phyloP scores from a whole-genome alignment of 1,140 invertebrate species.

The Danaus plexippus region DNA sequence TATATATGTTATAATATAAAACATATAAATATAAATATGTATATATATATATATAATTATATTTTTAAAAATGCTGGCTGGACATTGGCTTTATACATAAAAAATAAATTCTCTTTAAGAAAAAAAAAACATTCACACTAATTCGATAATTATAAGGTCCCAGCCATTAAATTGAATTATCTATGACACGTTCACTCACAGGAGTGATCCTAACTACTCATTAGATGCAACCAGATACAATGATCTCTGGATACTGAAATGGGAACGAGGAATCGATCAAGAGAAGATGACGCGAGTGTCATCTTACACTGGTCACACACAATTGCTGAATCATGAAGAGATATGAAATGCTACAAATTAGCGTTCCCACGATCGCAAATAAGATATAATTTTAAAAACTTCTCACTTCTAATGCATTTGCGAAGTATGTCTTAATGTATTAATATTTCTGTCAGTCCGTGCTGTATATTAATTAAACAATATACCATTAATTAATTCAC shows the following conservation, averaged over 20 bases:
- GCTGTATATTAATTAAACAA: constrained; percentile 32
- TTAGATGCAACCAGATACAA: constrained; percentile 43
- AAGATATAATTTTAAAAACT: constrained; percentile 29
- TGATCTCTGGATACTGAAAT: constrained; percentile 1
- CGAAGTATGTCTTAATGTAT: too few species aligned
- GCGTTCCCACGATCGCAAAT: constrained; percentile 64
- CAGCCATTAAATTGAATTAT: constrained; percentile 64
- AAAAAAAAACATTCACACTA: constrained; percentile 27
- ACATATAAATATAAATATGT: too few species aligned
- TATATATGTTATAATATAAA: too few species aligned
- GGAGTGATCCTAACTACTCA: constrained; percentile 61
- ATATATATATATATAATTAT: too few species aligned
- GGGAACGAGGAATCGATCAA: constrained; percentile 4
- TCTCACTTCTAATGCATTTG: too few species aligned
- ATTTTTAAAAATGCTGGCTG: too few species aligned
- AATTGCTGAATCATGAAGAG: constrained; percentile 46
- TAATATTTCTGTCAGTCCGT: too few species aligned
- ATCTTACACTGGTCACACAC: constrained; percentile 31
- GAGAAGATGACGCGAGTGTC: constrained; percentile 12
- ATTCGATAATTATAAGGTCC: constrained; percentile 60
- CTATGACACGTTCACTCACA: constrained; percentile 61
- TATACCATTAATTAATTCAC: constrained; percentile 26
- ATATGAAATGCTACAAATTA: constrained; percentile 42
- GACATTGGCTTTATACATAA: too few species aligned
- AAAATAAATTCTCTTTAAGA: too few species aligned